Base-by-base conservation (phyloP, 2,888 invertebrate species). In the Dascillus cervinus region DNA sequence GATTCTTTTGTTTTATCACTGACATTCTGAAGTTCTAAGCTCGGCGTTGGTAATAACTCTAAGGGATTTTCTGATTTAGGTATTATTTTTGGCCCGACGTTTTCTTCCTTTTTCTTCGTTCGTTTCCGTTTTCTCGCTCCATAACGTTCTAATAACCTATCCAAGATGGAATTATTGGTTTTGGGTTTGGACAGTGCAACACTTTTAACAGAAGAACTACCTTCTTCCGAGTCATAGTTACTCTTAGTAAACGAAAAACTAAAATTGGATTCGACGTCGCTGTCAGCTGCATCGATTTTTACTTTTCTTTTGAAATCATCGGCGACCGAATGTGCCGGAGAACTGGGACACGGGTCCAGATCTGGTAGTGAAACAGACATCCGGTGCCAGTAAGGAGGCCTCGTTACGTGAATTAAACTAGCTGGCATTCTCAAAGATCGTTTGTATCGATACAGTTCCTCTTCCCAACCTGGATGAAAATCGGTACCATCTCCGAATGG, bases 391-490 rank as follows among this genome's bases (percentile, higher is more conserved):
- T 79, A 75, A 13, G 79, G 79, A 1, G 83, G 80, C 44, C 82
- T 74, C 15, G 83, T 80, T 32, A 88, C 82, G 20, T 82, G 83
- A 45, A 89, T 89, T 28, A 89, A 68, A 47, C 82, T 76, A 17
- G 81, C 72, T 2, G 89, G 88, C 75, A 89, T 84, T 47, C 88
- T 75, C 10, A 88, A 64, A 1, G 87, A 83, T 46, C 83, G 73
- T 58, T 89, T 89, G 54, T 82, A 89, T 48, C 77, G 79, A 52
- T 82, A 86, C 10, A 88, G 73, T 53, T 87, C 87, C 55, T 86
- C 82, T 63, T 85, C 84, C 85, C 85, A 86, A 1, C 84, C 83
- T 0, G 84, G 83, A 46, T 77, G 72, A 52, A 83, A 82, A 53
- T 79, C 78, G 22, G 78, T 77, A 15, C 79, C 79, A 56, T 79